Percentiles rank a stretch among this genome's conserved stretches.
These are phyloP conservation scores for Zapornia atra DNA, from an alignment of 2,113 vertebrate species.

Conservation along the genomic window DNA sequence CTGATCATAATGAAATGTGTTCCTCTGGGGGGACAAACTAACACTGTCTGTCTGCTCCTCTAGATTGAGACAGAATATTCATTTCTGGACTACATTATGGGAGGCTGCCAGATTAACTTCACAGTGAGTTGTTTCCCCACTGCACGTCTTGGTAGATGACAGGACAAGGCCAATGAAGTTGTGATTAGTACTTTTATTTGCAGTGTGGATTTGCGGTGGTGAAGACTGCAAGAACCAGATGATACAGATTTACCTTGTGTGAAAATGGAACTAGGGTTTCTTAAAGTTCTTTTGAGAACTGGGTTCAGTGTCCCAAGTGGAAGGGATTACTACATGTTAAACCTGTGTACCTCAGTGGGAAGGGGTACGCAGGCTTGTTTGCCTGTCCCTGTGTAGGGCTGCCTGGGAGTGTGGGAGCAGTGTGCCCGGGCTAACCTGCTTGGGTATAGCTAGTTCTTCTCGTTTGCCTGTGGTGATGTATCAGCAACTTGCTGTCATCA, in stretches of 20 bases:
- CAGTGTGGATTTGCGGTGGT: neutral
- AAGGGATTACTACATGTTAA: neutral
- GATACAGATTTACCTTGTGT: neutral
- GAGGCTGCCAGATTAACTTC: conserved; percentile 87
- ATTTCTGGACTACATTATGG: conserved; percentile 87
- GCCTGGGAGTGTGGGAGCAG: neutral
- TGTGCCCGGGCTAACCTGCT: neutral
- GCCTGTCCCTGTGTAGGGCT: neutral
- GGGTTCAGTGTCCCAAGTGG: neutral
- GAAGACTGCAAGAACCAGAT: neutral
- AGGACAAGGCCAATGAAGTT: neutral
- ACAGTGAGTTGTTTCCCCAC: conserved; percentile 75
- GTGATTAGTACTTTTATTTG: neutral
- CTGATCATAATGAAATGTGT: neutral
- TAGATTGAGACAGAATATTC: conserved; percentile 82
- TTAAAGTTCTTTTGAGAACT: neutral
- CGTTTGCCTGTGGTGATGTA: neutral
- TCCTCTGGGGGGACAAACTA: neutral
- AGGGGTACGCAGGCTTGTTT: neutral
- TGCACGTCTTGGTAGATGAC: neutral
- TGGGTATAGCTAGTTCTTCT: neutral
- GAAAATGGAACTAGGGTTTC: neutral
- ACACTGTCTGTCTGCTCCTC: neutral
- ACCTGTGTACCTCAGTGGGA: neutral
- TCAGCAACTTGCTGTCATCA: neutral